These are phyloP conservation scores for Tauraco hartlaubi DNA, from an alignment of 2,797 vertebrate genomes.

Conservation along the genomic window DNA sequence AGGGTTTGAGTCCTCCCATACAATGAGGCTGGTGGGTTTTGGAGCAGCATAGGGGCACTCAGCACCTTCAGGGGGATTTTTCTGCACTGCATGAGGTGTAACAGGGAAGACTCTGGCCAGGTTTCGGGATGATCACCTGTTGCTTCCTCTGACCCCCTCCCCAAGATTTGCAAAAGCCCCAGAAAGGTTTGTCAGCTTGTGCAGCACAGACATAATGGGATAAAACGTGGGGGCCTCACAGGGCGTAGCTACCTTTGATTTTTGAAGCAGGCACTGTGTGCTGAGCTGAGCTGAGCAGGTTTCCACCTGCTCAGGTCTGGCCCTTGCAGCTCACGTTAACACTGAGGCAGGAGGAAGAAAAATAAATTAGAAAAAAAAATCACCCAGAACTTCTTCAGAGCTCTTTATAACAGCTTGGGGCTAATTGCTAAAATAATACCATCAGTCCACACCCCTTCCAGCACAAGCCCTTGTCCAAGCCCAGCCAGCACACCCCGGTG, in stretches of 20 bases:
- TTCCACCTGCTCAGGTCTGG: constrained; percentile 43
- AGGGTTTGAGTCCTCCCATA: neutral
- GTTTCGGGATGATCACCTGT: constrained; percentile 15
- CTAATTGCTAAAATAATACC: neutral
- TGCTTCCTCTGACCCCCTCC: neutral
- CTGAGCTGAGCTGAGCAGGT: constrained; percentile 30
- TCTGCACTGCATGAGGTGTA: neutral
- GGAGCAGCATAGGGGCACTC: neutral
- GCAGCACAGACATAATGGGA: neutral
- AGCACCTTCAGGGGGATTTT: neutral
- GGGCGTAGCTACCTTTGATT: constrained; percentile 3
- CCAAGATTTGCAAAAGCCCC: neutral
- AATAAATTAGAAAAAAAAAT: neutral
- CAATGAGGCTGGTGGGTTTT: accelerated
- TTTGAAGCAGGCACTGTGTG: neutral
- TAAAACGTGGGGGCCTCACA: neutral
- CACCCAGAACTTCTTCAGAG: constrained; percentile 17
- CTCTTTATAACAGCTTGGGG: neutral
- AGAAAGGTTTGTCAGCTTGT: neutral
- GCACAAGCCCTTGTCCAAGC: neutral
- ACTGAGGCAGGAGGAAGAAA: accelerated
- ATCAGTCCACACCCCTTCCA: neutral
- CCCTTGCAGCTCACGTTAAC: neutral
- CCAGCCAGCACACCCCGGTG: neutral
- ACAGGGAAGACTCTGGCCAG: neutral